Evolutionary conservation across 1,140 invertebrate species (phyloP).

Genomic region (Nasonia giraulti): DNA sequence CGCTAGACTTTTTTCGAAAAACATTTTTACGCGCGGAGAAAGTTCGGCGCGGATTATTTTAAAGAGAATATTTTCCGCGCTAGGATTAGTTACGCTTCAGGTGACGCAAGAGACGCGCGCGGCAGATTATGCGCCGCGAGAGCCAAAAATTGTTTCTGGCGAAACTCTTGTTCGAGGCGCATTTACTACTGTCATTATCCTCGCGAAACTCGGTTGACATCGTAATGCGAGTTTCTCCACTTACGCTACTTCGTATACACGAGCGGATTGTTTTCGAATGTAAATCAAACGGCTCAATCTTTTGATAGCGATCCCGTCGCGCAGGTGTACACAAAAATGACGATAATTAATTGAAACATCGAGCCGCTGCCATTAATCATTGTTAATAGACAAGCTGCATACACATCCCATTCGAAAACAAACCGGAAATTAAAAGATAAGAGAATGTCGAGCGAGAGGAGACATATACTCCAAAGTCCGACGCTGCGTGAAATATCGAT

Average conservation of each 20-base stretch:
- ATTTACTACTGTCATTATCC: constrained; percentile 1
- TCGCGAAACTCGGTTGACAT: not conserved
- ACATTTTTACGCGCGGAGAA: constrained; percentile 1
- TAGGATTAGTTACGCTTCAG: not conserved
- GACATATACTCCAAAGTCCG: not conserved
- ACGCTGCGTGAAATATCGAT: constrained; percentile 20
- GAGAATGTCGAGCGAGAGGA: not conserved
- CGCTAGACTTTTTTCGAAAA: too few species aligned
- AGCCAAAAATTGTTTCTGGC: not conserved
- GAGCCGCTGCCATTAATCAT: not conserved
- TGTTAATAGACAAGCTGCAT: not conserved
- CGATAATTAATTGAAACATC: constrained; percentile 14
- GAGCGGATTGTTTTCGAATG: too few species aligned
- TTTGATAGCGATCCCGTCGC: too few species aligned
- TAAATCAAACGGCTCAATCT: too few species aligned
- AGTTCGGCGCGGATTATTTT: not conserved
- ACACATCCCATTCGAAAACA: not conserved
- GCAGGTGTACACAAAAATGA: not conserved
- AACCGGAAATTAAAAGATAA: constrained; percentile 35
- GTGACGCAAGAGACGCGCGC: not conserved
- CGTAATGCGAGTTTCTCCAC: not conserved
- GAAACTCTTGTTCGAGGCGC: not conserved
- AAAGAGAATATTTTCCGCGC: not conserved
- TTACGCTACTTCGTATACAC: too few species aligned
- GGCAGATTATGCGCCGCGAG: not conserved